Base-by-base conservation (phyloP, 2,888 invertebrate species). In the Subacronicta megacephala region DNA sequence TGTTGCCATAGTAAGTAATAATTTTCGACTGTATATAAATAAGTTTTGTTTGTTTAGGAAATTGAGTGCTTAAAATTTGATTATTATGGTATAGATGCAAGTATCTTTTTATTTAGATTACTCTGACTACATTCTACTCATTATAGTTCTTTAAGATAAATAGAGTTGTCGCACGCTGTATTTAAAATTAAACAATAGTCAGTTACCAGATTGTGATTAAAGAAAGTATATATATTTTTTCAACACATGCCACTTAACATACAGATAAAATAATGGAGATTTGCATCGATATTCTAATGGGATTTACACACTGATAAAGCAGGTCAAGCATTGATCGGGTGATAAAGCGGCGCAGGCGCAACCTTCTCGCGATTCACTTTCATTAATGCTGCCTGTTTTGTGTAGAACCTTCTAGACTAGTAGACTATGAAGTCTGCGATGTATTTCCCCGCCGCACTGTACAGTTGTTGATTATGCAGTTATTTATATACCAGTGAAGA, bases 1-100 rank as follows among this genome's bases (percentile, higher is more conserved):
- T 92, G 93, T 94, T 93, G 93, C 93, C 92, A 92, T 94, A 93
- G 92, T 93, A 82, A 89, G 87, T 91, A 90, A 90, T 88, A 84
- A 89, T 85, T 90, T 90, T 90, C 81, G 90, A 92, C 88, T 93
- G 93, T 93, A 93, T 87, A 92, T 92, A 90, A 79, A 81, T 88
- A 90, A 89, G 89, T 89, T 91, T 89, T 89, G 83, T 86, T 89
- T 86, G 85, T 88, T 90, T 90, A 89, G 87, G 66, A 74, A 75
- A 83, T 86, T 70, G 86, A 90, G 91, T 93, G 91, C 87, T 90
- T 88, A 85, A 84, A 87, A 79, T 80, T 80, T 73, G 77, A 79
- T 72, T 75, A 79, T 70, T 77, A 75, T 68, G 72, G 68, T 78
- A 75, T 78, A 81, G 77, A 74, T 68, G 66, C 68, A 73, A 79